Conservation (phyloP, 1,140 invertebrate species). For the Listronotus bonariensis region DNA sequence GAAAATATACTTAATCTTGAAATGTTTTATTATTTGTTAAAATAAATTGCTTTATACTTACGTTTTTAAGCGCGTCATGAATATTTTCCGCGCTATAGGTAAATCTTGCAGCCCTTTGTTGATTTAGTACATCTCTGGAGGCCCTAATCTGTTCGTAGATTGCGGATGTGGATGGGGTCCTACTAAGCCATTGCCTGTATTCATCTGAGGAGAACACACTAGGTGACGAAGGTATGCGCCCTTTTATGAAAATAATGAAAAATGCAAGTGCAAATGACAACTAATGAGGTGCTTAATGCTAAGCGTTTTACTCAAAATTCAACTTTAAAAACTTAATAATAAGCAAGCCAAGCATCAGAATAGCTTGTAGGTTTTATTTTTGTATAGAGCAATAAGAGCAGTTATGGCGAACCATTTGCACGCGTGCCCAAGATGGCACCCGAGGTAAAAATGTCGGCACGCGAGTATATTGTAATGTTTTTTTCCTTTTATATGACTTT, state of each 20-base stretch:
- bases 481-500: too few relatives aligned
- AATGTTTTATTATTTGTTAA: too few relatives aligned
- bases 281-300: slow-evolving; percentile 23
- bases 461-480: too few relatives aligned
- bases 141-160: slow-evolving; percentile 87
- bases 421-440: too few relatives aligned
- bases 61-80: slow-evolving; percentile 77
- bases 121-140: slow-evolving; percentile 66
- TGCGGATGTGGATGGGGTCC: slow-evolving; percentile 89
- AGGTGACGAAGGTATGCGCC: slow-evolving; percentile 67
- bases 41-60: slow-evolving; percentile 60
- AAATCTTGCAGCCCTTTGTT: slow-evolving; percentile 73
- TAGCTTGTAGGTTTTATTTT: too few relatives aligned
- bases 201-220: slow-evolving; percentile 89
- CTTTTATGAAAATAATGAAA: slow-evolving; percentile 50
- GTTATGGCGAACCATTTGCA: too few relatives aligned
- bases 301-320: background rate
- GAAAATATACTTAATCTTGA: too few relatives aligned
- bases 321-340: too few relatives aligned
- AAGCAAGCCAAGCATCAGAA: too few relatives aligned
- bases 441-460: too few relatives aligned
- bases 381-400: too few relatives aligned
- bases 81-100: slow-evolving; percentile 91
- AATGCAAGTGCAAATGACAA: slow-evolving; percentile 24
- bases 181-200: slow-evolving; percentile 84